These are phyloP conservation scores for Mesochorus sp. DNA, from an alignment of 2,888 invertebrate genomes.

Conservation along the genomic window DNA sequence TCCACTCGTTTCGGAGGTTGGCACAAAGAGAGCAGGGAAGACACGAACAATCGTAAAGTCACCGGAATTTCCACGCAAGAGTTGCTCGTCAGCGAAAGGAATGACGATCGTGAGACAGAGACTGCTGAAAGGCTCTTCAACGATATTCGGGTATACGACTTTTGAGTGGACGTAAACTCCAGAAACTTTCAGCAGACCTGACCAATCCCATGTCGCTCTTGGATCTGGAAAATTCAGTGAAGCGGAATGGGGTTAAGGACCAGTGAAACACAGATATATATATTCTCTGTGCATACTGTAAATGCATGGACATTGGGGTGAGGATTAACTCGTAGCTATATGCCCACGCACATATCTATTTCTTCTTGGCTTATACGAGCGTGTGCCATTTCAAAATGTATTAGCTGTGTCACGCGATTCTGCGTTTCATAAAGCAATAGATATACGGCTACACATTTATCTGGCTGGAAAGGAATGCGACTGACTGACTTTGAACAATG, in stretches of 20 bases:
- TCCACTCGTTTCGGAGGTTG: too few relatives aligned
- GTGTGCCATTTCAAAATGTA: conserved; percentile 31
- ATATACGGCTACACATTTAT: neutral
- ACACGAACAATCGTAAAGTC: conserved; percentile 41
- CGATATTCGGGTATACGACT: conserved; percentile 21
- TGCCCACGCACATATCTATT: neutral
- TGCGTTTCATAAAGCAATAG: neutral
- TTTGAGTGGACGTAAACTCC: conserved; percentile 40
- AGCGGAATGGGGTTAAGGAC: conserved; percentile 54
- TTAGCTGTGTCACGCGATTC: conserved; percentile 24
- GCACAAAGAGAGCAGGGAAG: too few relatives aligned
- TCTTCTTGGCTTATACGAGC: conserved; percentile 24
- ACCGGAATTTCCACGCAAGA: neutral
- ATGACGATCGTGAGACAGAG: conserved; percentile 20
- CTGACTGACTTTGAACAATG: conserved; percentile 10
- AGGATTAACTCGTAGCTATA: conserved; percentile 26
- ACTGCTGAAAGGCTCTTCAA: neutral
- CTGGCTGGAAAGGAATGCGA: neutral
- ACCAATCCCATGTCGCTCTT: conserved; percentile 42
- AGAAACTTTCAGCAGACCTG: conserved; percentile 43
- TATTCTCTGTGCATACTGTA: neutral
- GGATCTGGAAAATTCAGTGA: conserved; percentile 39
- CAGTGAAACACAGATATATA: conserved; percentile 8
- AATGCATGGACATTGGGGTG: neutral
- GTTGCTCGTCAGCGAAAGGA: neutral